A percentile compares a stretch with the other conserved stretches of the same genome.
Evolutionary conservation across 2,113 vertebrate genomes (phyloP).

Genomic region (Hemiprocne comata): DNA sequence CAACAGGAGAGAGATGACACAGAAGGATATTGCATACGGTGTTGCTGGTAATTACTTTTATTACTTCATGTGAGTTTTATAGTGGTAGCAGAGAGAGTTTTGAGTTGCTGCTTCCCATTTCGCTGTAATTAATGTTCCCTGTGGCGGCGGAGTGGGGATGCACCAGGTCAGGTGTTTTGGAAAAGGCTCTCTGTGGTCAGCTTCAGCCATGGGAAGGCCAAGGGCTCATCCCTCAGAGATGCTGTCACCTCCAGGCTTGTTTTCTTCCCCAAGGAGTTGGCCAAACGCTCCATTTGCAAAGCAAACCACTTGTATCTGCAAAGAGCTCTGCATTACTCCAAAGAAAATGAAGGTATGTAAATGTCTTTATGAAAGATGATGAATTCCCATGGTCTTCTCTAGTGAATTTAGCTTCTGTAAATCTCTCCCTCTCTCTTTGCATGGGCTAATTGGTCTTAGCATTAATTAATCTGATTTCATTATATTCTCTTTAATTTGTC

Average conservation of each 20-base stretch:
- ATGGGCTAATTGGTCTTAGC: slow-evolving; percentile 77
- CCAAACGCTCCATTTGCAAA: not conserved
- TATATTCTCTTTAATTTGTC: slow-evolving; percentile 79
- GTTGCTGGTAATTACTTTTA: slow-evolving; percentile 68
- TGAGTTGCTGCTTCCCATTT: not conserved
- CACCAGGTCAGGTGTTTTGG: not conserved
- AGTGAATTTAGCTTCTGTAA: slow-evolving; percentile 59
- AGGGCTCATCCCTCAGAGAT: not conserved
- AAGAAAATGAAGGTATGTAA: not conserved
- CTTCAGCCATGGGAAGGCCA: not conserved
- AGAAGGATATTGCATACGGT: slow-evolving; percentile 15
- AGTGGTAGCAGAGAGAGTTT: not conserved
- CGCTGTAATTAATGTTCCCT: slow-evolving; percentile 1
- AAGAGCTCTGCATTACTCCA: rapidly evolving
- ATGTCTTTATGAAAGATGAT: slow-evolving; percentile 33
- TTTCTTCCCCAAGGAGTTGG: rapidly evolving
- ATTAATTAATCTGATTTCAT: slow-evolving; percentile 83
- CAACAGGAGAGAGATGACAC: slow-evolving; percentile 66
- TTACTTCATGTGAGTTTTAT: slow-evolving; percentile 51
- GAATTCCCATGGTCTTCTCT: slow-evolving; percentile 43
- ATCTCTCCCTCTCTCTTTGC: slow-evolving; percentile 53
- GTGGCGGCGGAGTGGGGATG: not conserved
- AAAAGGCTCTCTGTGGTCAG: not conserved
- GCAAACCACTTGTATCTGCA: rapidly evolving
- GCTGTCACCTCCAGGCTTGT: rapidly evolving